Base-by-base conservation (phyloP, 2,888 invertebrate genomes). In the Nymphalis c-album region DNA sequence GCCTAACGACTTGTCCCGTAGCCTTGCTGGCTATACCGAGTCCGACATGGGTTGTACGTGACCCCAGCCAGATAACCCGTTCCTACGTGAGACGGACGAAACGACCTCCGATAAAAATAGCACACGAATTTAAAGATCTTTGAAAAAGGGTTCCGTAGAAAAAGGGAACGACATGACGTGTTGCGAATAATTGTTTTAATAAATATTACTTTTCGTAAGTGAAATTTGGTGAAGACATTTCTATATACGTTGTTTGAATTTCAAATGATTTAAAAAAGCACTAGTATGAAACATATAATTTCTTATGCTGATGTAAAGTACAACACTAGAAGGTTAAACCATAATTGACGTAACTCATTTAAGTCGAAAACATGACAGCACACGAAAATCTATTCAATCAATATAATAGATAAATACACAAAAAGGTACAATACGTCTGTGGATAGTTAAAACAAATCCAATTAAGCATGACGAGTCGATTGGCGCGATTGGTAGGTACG, bases 41-140 rank as follows among this genome's bases (percentile, higher is more conserved):
- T 60, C 63, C 64, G 65, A 61, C 61, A 45, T 46, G 63, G 69
- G 69, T 64, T 68, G 76, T 70, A 77, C 78, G 78, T 78, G 79
- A 77, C 68, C 70, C 72, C 73, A 69, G 71, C 67, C 65, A 74
- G 77, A 79, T 79, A 79, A 75, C 76, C 75, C 73, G 66, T 69
- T 71, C 55, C 69, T 80, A 82, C 82, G 81, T 80, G 81, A 77
- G 75, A 75, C 74, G 77, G 76, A 69, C 72, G 67, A 62, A 73
- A 73, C 75, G 78, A 76, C 75, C 77, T 73, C 67, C 51, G 68
- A 51, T 78, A 79, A 79, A 78, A 79, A 79, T 80, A 76, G 77
- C 77, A 80, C 63, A 69, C 51, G 59, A 60, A 60, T 67, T 51
- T 35, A 35, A 31, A 51, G 51, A 55, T 55, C 60, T 63, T 22